Evolutionary conservation across 2,797 vertebrate genomes (phyloP), one percentile per base, ranked within the genome.

Genomic region (Enteromius fasciolatus): DNA sequence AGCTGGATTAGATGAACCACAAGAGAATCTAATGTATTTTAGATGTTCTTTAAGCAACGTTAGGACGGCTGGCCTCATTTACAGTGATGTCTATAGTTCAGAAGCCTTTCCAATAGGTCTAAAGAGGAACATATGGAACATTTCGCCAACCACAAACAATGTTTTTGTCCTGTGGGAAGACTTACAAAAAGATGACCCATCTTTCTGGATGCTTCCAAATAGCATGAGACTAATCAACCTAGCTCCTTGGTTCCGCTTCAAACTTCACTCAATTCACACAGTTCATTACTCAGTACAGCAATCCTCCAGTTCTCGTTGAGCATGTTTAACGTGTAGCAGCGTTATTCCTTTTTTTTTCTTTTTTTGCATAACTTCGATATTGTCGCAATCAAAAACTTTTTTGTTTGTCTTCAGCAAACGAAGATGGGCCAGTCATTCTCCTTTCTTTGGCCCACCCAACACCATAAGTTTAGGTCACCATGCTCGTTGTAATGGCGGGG

Each of bases 311-410:
- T 95, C 91, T 91, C 76, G 87, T 92, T 93, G 94, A 92, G 91
- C 93, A 92, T 61, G 63, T 52, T 66, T 81, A 94, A 93, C 91
- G 92, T 93, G 91, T 95, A 97, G 96, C 95, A 97, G 95, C 94
- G 91, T 91, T 88, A 91, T 92, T 92, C 89, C 93, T 69, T 90
- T 41, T 8, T 54, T 59, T 73, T 41, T 52, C 4, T 3, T 44
- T 17, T 41, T 86, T 86, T 88, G 90, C 80, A 87, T 85, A 86
- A 86, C 84, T 85, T 83, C 82, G 72, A 83, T 61, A 83, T 44
- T 61, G 80, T 85, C 54, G 59, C 70, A 25, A 50, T 84, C 50
- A 74, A 76, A 77, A 82, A 70, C 90, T 41, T 39, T 39, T 39
- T 39, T 88, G 89, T 89, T 85, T 63, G 18, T 85, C 69, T 84